Base-by-base conservation (phyloP, 1,140 invertebrate species). In the Eriosoma lanigerum region DNA sequence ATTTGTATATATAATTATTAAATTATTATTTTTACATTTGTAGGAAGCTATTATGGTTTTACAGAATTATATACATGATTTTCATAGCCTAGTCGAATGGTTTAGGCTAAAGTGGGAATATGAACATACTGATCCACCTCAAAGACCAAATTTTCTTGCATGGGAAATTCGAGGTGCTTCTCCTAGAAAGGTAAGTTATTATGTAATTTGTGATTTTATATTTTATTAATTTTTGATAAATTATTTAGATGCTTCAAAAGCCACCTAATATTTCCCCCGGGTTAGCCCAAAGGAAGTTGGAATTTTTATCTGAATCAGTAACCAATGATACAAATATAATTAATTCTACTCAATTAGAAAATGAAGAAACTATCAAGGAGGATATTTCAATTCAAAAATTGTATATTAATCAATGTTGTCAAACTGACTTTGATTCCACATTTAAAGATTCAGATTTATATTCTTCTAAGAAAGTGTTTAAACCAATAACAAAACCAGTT, bases 111-210 rank as follows among this genome's bases (percentile, higher is more conserved):
- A 97, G 87, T 95, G 93, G 92, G 94, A 95, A 73, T 97, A 95
- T 85, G 96, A 98, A 85, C 94, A 93, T 85, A 94, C 94, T 0
- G 91, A 93, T 19, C 90, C 91, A 12, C 93, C 92, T 1, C 90
- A 95, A 83, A 88, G 96, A 78, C 94, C 94, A 5, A 92, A 92
- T 60, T 95, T 95, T 24, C 87, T 98, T 66, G 93, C 96, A 17
- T 98, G 96, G 96, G 96, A 98, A 87, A 92, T 98, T 38, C 88
- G 95, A 81, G 98, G 97, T 86, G 95, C 95, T 81, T 96, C 95
- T 81, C 93, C 95, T 50, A 87, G 87, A 21, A 89, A 89, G 84
- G 85, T 86, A 81, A 81, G 81, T 48, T 46, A 0, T 19, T 19
- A 9, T 9, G 15, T 78, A 24, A n/a, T 29, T 10, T 52, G 26